Percentiles rank a stretch among this genome's conserved stretches.
These are phyloP conservation scores for Sciaenops ocellatus DNA, from an alignment of 2,797 vertebrate species.

Conservation along the genomic window DNA sequence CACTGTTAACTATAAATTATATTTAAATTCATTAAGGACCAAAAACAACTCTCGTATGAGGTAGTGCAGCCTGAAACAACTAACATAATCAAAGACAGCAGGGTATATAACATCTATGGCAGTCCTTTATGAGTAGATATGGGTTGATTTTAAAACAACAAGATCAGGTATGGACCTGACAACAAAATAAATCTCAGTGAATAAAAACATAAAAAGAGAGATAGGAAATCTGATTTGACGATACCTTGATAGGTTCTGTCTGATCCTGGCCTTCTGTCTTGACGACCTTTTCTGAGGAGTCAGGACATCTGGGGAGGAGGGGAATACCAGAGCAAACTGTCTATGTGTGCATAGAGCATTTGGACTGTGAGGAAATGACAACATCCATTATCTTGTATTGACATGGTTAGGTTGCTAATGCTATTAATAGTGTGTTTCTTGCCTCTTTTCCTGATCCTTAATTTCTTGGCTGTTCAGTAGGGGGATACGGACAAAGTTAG, in stretches of 20 bases:
- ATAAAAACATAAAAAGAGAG: slow-evolving; percentile 15
- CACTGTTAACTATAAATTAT: background rate
- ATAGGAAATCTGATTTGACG: background rate
- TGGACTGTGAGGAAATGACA: slow-evolving; percentile 20
- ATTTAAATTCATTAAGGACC: background rate
- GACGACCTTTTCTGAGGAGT: slow-evolving; percentile 61
- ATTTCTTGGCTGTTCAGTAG: slow-evolving; percentile 77
- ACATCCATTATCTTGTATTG: slow-evolving; percentile 3
- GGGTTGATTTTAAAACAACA: background rate
- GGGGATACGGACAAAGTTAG: slow-evolving; percentile 80
- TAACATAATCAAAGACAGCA: background rate
- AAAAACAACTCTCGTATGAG: background rate
- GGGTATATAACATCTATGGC: background rate
- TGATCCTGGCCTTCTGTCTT: slow-evolving; percentile 59
- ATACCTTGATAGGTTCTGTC: slow-evolving; percentile 48
- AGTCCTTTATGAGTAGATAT: background rate
- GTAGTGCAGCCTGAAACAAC: background rate
- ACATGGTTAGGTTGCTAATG: background rate
- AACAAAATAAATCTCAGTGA: background rate
- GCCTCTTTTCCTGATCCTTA: slow-evolving; percentile 60
- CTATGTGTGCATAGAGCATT: background rate
- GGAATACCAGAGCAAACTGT: slow-evolving; percentile 71
- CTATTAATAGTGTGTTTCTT: slow-evolving; percentile 27
- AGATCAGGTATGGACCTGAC: background rate
- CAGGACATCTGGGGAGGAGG: slow-evolving; percentile 71